Evolutionary conservation across 2,888 invertebrate genomes (phyloP).

Genomic region (Leptinotarsa haldemani): DNA sequence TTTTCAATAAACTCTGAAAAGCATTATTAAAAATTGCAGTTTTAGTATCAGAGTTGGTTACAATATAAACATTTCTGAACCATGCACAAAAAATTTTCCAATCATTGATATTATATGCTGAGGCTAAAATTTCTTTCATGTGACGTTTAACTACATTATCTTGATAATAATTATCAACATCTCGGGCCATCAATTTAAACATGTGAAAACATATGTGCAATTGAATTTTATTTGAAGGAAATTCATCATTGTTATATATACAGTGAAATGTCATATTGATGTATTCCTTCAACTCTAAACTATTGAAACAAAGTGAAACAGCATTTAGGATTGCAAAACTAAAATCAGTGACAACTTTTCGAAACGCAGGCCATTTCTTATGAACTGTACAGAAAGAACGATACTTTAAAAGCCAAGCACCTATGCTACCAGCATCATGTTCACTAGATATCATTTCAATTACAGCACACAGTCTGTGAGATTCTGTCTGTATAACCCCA

Average conservation of each 20-base stretch:
- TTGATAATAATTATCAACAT: conserved; percentile 18
- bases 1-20: neutral
- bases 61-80: conserved; percentile 7
- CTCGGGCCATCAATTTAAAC: conserved; percentile 27
- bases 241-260: too few relatives aligned
- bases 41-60: conserved; percentile 8
- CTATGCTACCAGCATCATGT: too few relatives aligned
- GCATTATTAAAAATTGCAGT: neutral
- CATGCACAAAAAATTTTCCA: neutral
- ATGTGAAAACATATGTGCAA: conserved; percentile 19
- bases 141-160: neutral
- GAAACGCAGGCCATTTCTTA: conserved; percentile 39
- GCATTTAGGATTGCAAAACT: conserved; percentile 41
- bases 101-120: neutral
- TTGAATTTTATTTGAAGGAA: too few relatives aligned
- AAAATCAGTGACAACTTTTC: conserved; percentile 43
- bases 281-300: too few relatives aligned
- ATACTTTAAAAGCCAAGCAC: too few relatives aligned
- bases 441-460: too few relatives aligned
- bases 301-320: too few relatives aligned
- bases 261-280: too few relatives aligned
- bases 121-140: conserved; percentile 6
- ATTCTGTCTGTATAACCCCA: too few relatives aligned
- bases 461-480: too few relatives aligned
- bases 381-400: too few relatives aligned